Percentiles rank a stretch among this genome's conserved stretches.
Evolutionary conservation across 2,888 invertebrate genomes (phyloP).

Genomic region (Autographa pulchrina): DNA sequence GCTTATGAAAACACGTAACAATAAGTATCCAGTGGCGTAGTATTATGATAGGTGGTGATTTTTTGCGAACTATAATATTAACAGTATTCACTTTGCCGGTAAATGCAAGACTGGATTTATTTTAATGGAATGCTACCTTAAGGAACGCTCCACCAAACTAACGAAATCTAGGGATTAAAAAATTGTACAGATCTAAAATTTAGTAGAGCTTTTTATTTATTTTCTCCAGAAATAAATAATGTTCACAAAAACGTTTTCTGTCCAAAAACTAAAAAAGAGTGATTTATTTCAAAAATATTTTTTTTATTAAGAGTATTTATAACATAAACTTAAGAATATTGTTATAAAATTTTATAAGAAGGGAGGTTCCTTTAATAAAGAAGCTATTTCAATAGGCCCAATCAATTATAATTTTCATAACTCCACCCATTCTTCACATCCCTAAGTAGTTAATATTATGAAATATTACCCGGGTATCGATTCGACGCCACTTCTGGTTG

Average conservation of each 20-base stretch:
- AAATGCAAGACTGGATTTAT: neutral
- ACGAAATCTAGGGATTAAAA: neutral
- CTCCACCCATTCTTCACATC: slow-evolving; percentile 84
- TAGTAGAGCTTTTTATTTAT: neutral
- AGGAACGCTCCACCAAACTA: neutral
- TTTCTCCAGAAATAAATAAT: slow-evolving; percentile 10
- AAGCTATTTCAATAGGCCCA: slow-evolving; percentile 71
- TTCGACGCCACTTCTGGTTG: slow-evolving; percentile 67
- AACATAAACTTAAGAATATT: slow-evolving; percentile 30
- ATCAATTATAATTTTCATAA: slow-evolving; percentile 80
- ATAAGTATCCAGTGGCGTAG: slow-evolving; percentile 70
- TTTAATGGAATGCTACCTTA: neutral
- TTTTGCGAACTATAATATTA: slow-evolving; percentile 48
- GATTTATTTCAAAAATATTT: slow-evolving; percentile 38
- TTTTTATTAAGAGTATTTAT: slow-evolving; percentile 11
- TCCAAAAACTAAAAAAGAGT: slow-evolving; percentile 11
- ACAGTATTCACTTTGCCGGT: slow-evolving; percentile 17
- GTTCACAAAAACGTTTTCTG: neutral
- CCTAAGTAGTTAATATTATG: slow-evolving; percentile 86
- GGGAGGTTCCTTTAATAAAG: slow-evolving; percentile 63
- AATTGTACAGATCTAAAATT: neutral
- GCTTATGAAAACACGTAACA: slow-evolving; percentile 86
- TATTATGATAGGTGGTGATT: slow-evolving; percentile 77
- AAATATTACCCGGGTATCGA: slow-evolving; percentile 84
- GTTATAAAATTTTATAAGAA: slow-evolving; percentile 53